Evolutionary conservation across 2,888 invertebrate genomes (phyloP).

Genomic region (Colostygia pectinataria): DNA sequence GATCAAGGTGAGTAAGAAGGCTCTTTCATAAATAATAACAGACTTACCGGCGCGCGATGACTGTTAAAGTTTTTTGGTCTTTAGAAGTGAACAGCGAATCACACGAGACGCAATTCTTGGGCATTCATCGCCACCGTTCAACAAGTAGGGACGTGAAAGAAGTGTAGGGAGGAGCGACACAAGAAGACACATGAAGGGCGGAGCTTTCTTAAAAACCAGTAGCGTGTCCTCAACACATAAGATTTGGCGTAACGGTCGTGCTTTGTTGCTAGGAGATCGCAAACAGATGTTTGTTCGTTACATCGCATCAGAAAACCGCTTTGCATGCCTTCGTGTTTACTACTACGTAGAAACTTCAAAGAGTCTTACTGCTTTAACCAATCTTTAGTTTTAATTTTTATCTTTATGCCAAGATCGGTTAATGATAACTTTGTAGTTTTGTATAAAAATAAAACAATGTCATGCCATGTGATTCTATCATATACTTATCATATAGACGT

Average conservation of each 20-base stretch:
- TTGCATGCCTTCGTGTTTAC: slow-evolving; percentile 35
- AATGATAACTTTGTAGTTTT: neutral
- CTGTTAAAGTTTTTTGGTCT: slow-evolving; percentile 36
- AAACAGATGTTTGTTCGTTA: slow-evolving; percentile 62
- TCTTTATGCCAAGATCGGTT: neutral
- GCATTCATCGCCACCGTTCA: slow-evolving; percentile 64
- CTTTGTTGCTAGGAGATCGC: slow-evolving; percentile 67
- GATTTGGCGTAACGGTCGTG: slow-evolving; percentile 63
- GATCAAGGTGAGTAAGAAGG: slow-evolving; percentile 29
- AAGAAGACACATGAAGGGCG: slow-evolving; percentile 69
- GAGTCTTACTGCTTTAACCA: slow-evolving; percentile 32
- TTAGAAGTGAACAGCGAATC: slow-evolving; percentile 61
- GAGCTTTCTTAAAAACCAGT: slow-evolving; percentile 73
- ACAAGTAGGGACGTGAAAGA: slow-evolving; percentile 68
- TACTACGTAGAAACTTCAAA: slow-evolving; percentile 51
- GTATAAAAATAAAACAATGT: neutral
- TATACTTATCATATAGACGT: neutral
- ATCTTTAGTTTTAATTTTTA: no score
- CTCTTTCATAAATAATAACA: slow-evolving; percentile 37
- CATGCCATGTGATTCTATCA: neutral
- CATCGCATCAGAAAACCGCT: slow-evolving; percentile 43
- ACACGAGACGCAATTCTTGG: slow-evolving; percentile 61
- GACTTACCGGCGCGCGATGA: slow-evolving; percentile 35
- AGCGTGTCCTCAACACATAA: slow-evolving; percentile 66
- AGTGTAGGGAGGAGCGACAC: slow-evolving; percentile 74